Evolutionary conservation across 2,113 vertebrate genomes (phyloP), one percentile per base, ranked within the genome.

Genomic region (Otocyon megalotis): DNA sequence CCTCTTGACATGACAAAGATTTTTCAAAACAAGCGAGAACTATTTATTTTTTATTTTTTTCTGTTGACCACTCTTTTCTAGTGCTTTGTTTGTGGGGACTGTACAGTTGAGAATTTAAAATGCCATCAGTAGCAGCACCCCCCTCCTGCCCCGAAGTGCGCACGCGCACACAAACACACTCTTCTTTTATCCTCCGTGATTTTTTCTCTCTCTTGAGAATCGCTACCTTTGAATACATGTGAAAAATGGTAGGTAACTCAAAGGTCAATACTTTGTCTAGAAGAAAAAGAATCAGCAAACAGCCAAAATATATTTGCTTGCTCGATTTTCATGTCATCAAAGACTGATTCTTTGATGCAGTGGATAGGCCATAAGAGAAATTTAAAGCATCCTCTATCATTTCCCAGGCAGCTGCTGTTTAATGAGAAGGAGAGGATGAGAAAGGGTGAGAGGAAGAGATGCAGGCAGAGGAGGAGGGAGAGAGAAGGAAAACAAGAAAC

Each of bases 251-350:
- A 48, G 83, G 35, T 93, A 94, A 82, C 69, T 77, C 28, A 94
- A 95, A 96, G 35, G 30, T 93, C 85, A 89, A 58, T 94, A 56
- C 8, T 81, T 88, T 95, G 10, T 85, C 90, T 82, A 4, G 22
- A 93, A 97, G 88, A 91, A 88, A 92, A 97, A 94, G 76, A 93
- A 92, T 92, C 86, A 83, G 43, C 60, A 77, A 95, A 88, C 50
- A 86, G 56, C 43, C 60, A 92, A 94, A 82, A 58, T 60, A 53
- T 20, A 20, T 80, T 94, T 95, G 32, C 37, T 19, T 90, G 26
- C 83, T 94, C 84, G 76, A 83, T 60, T 90, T 96, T 92, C 58
- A 76, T 53, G 74, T 74, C 83, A 90, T 86, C n/a, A 35, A 94
- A 88, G 65, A 91, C 26, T 74, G 82, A 96, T 81, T 84, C 15